phyloP scores from a whole-genome alignment of 2,888 invertebrate genomes.

The Andrena camellia region DNA sequence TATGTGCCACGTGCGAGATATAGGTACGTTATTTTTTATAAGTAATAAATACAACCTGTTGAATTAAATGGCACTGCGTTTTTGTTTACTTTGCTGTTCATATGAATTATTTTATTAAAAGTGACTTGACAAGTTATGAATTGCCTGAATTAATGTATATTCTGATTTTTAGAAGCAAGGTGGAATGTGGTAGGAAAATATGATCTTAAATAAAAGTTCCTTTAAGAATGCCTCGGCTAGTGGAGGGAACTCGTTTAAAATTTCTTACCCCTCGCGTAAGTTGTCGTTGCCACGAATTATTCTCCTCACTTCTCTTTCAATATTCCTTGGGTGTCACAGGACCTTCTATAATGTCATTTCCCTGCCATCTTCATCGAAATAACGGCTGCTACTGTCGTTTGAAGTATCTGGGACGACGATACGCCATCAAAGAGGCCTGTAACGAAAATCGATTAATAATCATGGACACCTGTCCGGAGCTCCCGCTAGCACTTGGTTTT shows the following conservation, averaged over 20 bases:
- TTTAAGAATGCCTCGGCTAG: background rate
- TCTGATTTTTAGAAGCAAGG: background rate
- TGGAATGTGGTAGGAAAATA: background rate
- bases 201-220: background rate
- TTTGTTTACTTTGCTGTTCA: too few relatives aligned
- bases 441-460: slow-evolving; percentile 53
- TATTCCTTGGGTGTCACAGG: slow-evolving; percentile 21
- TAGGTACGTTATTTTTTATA: too few relatives aligned
- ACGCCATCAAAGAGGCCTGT: slow-evolving; percentile 24
- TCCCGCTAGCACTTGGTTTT: background rate
- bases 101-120: too few relatives aligned
- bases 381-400: slow-evolving; percentile 39
- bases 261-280: background rate
- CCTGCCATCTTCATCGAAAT: slow-evolving; percentile 40
- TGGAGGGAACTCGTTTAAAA: background rate
- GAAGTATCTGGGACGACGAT: slow-evolving; percentile 42
- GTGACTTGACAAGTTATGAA: too few relatives aligned
- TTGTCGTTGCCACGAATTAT: slow-evolving; percentile 21
- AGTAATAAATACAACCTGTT: too few relatives aligned
- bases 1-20: too few relatives aligned
- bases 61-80: too few relatives aligned
- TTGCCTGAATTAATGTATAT: background rate
- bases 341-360: slow-evolving; percentile 38
- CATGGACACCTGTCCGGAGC: background rate
- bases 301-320: slow-evolving; percentile 14